Conservation (phyloP, 1,140 invertebrate species). For the Steinernema feltiae region DNA sequence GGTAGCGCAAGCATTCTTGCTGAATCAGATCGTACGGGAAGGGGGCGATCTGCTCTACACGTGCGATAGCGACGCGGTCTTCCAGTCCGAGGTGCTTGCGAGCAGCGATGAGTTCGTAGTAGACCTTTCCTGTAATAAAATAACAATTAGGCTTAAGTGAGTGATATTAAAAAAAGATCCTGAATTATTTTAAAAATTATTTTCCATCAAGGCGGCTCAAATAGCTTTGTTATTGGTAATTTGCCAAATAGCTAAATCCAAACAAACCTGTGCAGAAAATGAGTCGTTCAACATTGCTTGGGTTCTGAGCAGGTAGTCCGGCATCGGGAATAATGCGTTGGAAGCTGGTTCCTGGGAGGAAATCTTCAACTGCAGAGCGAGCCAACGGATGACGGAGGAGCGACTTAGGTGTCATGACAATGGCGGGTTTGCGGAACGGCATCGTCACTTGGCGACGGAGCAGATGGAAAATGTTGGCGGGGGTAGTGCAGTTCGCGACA, state of each 20-base stretch:
- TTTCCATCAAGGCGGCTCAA: too few relatives aligned
- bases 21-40: slow-evolving; percentile 95
- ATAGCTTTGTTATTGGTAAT: too few relatives aligned
- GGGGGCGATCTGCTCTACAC: slow-evolving; percentile 88
- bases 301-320: slow-evolving; percentile 43
- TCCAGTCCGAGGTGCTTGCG: slow-evolving; percentile 72
- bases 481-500: slow-evolving; percentile 89
- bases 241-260: too few relatives aligned
- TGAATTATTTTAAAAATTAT: slow-evolving; percentile 68
- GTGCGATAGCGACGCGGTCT: slow-evolving; percentile 74
- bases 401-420: slow-evolving; percentile 95
- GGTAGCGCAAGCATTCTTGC: slow-evolving; percentile 80
- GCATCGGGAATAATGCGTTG: slow-evolving; percentile 51
- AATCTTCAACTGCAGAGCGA: slow-evolving; percentile 85
- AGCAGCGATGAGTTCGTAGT: slow-evolving; percentile 86
- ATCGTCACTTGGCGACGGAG: slow-evolving; percentile 86
- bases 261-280: slow-evolving; percentile 65
- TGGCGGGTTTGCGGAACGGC: slow-evolving; percentile 89
- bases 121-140: slow-evolving; percentile 74
- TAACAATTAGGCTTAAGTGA: too few relatives aligned
- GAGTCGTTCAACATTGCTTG: slow-evolving; percentile 61
- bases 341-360: slow-evolving; percentile 60
- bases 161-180: neutral
- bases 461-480: slow-evolving; percentile 93
- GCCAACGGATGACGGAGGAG: slow-evolving; percentile 88